Percentiles rank a stretch among this genome's conserved stretches.
phyloP scores from a whole-genome alignment of 2,888 invertebrate genomes.

The Dasysyrphus tricinctus region DNA sequence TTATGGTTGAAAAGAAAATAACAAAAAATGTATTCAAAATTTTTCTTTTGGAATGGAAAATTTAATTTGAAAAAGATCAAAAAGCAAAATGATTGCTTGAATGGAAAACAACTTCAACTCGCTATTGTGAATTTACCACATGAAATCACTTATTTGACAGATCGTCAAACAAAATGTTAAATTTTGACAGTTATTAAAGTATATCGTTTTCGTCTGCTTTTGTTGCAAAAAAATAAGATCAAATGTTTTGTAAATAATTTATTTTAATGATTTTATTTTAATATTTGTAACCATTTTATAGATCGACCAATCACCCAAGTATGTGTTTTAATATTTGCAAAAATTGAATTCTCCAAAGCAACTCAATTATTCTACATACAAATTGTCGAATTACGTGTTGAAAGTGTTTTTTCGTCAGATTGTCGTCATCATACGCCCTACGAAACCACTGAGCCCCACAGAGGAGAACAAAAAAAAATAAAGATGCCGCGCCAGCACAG shows the following conservation, averaged over 20 bases:
- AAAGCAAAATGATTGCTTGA: too few species aligned
- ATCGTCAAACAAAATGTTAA: slow-evolving; percentile 64
- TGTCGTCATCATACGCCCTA: slow-evolving; percentile 27
- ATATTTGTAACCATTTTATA: slow-evolving; percentile 19
- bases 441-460: not conserved
- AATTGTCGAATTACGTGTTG: slow-evolving; percentile 46
- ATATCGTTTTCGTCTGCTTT: slow-evolving; percentile 37
- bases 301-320: not conserved
- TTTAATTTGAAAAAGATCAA: too few species aligned
- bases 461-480: not conserved
- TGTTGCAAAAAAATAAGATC: slow-evolving; percentile 41
- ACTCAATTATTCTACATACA: not conserved
- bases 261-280: slow-evolving; percentile 28
- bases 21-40: too few species aligned
- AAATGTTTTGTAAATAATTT: slow-evolving; percentile 61
- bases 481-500: slow-evolving; percentile 67
- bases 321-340: slow-evolving; percentile 3
- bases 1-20: too few species aligned
- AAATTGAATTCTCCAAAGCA: slow-evolving; percentile 16
- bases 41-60: too few species aligned
- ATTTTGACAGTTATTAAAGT: slow-evolving; percentile 53
- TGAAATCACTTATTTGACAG: slow-evolving; percentile 48
- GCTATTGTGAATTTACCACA: slow-evolving; percentile 57
- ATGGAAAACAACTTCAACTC: not conserved
- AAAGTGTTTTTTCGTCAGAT: slow-evolving; percentile 51